These are phyloP conservation scores for Picus viridis DNA, from an alignment of 2,797 vertebrate species.

Conservation along the genomic window DNA sequence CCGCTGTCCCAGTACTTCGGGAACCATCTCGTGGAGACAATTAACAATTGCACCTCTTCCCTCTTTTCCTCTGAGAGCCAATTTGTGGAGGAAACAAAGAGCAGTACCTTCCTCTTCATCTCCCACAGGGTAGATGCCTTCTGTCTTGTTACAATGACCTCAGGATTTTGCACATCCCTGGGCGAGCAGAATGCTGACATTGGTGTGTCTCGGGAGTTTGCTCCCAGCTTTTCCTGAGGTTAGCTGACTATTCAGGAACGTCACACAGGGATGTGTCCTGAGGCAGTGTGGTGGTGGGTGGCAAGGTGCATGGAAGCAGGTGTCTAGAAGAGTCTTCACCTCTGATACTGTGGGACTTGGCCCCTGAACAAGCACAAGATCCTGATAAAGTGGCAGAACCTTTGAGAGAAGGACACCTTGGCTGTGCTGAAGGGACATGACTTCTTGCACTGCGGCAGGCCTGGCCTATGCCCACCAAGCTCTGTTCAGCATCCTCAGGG, in stretches of 20 bases:
- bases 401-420: neutral
- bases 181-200: neutral
- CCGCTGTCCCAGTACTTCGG: constrained; percentile 31
- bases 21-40: constrained; percentile 62
- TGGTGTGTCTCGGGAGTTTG: neutral
- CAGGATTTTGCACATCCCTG: neutral
- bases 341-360: neutral
- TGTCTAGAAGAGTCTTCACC: neutral
- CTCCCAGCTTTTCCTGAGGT: neutral
- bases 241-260: neutral
- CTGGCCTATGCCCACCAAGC: neutral
- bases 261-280: neutral
- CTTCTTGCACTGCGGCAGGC: fast-evolving
- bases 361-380: neutral
- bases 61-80: neutral
- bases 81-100: constrained; percentile 1
- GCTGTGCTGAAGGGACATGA: neutral
- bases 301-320: neutral
- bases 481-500: neutral
- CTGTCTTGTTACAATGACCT: neutral
- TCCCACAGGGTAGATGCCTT: neutral
- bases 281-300: neutral
- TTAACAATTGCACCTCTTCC: constrained; percentile 51
- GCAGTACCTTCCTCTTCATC: neutral
- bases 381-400: neutral